These are phyloP conservation scores for Hydrotaea diabolus DNA, from an alignment of 2,888 invertebrate genomes.

Conservation along the genomic window DNA sequence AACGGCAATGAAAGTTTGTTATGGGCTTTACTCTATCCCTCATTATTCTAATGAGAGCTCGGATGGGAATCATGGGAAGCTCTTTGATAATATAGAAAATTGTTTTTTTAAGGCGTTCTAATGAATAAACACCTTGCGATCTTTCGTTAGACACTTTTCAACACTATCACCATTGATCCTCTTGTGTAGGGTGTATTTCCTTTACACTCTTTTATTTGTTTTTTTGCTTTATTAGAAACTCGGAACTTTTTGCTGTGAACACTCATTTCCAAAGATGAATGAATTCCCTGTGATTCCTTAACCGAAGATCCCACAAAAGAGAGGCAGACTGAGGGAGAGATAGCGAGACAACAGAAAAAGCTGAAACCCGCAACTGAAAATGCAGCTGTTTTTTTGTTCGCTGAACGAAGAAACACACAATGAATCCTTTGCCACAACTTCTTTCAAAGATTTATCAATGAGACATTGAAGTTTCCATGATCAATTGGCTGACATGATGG, in stretches of 20 bases:
- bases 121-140: too few relatives aligned
- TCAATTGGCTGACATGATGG: slow-evolving; percentile 62
- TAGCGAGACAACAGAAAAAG: neutral
- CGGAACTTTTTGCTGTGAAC: slow-evolving; percentile 39
- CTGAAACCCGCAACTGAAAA: neutral
- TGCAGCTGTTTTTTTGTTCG: slow-evolving; percentile 43
- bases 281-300: slow-evolving; percentile 40
- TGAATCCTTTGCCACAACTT: slow-evolving; percentile 32
- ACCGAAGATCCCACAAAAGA: neutral
- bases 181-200: neutral
- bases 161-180: too few relatives aligned
- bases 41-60: too few relatives aligned
- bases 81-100: too few relatives aligned
- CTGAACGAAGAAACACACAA: slow-evolving; percentile 26
- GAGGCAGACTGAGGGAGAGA: neutral
- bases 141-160: too few relatives aligned
- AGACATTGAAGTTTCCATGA: slow-evolving; percentile 59
- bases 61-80: too few relatives aligned
- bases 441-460: slow-evolving; percentile 63
- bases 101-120: too few relatives aligned
- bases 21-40: too few relatives aligned
- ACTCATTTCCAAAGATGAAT: slow-evolving; percentile 58
- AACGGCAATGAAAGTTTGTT: too few relatives aligned
- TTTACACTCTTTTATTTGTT: neutral
- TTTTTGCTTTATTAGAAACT: neutral